These are phyloP conservation scores for Leiothrix lutea DNA, from an alignment of 2,113 vertebrate genomes.

Conservation along the genomic window DNA sequence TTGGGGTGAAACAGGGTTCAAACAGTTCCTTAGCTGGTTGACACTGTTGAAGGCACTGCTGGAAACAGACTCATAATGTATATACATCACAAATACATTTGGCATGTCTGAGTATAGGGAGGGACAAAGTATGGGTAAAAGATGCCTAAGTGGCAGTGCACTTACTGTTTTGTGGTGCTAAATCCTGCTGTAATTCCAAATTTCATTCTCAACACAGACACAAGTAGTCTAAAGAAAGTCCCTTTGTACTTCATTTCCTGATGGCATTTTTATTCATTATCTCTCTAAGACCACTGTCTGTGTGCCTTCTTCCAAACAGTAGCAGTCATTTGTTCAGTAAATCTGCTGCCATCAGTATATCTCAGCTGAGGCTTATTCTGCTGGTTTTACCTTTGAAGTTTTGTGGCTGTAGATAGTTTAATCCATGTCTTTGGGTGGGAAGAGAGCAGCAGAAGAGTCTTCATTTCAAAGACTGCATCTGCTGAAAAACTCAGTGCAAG, in stretches of 20 bases:
- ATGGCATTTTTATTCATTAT: background rate
- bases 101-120: background rate
- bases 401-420: background rate
- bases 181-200: background rate
- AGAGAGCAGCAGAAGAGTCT: background rate
- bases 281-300: background rate
- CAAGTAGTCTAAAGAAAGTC: background rate
- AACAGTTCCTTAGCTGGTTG: background rate
- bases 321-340: background rate
- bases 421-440: background rate
- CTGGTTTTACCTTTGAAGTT: background rate
- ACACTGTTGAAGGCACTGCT: background rate
- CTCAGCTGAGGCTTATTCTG: background rate
- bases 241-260: background rate
- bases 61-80: background rate
- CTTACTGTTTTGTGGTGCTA: rapidly evolving
- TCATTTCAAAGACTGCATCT: background rate
- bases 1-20: background rate
- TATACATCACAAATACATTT: background rate
- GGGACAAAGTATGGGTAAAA: background rate
- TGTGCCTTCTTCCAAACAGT: background rate
- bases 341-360: background rate
- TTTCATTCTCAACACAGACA: background rate
- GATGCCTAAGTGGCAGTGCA: background rate
- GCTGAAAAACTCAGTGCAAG: background rate